Conservation (phyloP, 2,797 vertebrate genomes). For the Amphiprion clarkii region DNA sequence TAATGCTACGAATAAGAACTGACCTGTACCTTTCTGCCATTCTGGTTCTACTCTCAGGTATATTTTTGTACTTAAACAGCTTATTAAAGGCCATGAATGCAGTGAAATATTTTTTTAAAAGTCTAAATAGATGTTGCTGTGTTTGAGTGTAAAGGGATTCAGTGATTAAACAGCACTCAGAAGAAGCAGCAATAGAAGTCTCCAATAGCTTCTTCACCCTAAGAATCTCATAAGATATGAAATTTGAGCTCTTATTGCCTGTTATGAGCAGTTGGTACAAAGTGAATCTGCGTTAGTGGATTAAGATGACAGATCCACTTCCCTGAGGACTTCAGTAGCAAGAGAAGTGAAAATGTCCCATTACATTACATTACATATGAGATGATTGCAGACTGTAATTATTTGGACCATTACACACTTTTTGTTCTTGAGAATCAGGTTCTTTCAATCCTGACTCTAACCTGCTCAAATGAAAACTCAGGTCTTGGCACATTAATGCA, state of each 20-base stretch:
- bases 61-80: not conserved
- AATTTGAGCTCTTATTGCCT: constrained; percentile 20
- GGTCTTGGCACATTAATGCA: not conserved
- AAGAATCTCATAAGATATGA: not conserved
- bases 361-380: not conserved
- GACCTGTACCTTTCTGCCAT: too few relatives aligned
- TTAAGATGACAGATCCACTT: constrained; percentile 13
- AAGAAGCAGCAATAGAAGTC: not conserved
- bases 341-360: constrained; percentile 19
- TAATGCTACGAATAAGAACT: too few relatives aligned
- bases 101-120: not conserved
- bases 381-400: constrained; percentile 20
- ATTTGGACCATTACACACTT: constrained; percentile 24
- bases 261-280: constrained; percentile 19
- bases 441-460: constrained; percentile 1
- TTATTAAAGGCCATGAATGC: constrained; percentile 16
- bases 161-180: not conserved
- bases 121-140: not conserved
- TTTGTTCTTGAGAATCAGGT: not conserved
- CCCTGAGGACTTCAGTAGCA: constrained; percentile 27
- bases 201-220: constrained; percentile 4
- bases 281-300: constrained; percentile 8
- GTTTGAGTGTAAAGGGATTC: not conserved
- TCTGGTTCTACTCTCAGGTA: too few relatives aligned
- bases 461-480: constrained; percentile 7